phyloP scores from a whole-genome alignment of 1,140 invertebrate genomes.

The Nebria ingens region DNA sequence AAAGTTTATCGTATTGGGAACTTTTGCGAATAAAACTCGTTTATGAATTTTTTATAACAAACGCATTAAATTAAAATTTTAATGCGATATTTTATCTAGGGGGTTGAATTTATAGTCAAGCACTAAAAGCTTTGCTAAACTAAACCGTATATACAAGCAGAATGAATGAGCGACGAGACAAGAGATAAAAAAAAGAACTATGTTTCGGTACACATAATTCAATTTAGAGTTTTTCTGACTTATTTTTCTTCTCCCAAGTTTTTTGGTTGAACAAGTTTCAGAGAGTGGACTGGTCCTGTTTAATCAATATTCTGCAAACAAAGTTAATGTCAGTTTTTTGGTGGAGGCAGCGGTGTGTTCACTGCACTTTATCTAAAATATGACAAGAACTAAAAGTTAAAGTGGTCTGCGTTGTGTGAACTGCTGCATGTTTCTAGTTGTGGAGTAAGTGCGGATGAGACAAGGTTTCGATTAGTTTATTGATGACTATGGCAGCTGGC shows the following conservation, averaged over 20 bases:
- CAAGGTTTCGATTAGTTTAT: neutral
- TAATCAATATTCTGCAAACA: conserved; percentile 7
- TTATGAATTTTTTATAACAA: neutral
- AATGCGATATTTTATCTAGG: neutral
- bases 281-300: neutral
- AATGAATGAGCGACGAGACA: too few species aligned
- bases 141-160: too few species aligned
- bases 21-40: neutral
- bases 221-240: conserved; percentile 1
- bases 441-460: neutral
- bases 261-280: neutral
- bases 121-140: neutral
- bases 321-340: conserved; percentile 4
- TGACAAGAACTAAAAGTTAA: conserved; percentile 2
- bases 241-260: conserved; percentile 5
- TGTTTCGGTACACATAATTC: neutral
- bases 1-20: neutral
- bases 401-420: neutral
- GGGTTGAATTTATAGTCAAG: neutral
- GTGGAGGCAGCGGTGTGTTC: neutral
- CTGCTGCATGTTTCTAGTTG: too few species aligned
- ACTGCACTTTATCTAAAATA: conserved; percentile 1
- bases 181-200: conserved; percentile 3
- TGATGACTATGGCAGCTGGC: neutral
- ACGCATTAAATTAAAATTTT: neutral